Evolutionary conservation across 2,113 vertebrate species (phyloP), one percentile per base, ranked within the genome.

Genomic region (Psettodes erumei): DNA sequence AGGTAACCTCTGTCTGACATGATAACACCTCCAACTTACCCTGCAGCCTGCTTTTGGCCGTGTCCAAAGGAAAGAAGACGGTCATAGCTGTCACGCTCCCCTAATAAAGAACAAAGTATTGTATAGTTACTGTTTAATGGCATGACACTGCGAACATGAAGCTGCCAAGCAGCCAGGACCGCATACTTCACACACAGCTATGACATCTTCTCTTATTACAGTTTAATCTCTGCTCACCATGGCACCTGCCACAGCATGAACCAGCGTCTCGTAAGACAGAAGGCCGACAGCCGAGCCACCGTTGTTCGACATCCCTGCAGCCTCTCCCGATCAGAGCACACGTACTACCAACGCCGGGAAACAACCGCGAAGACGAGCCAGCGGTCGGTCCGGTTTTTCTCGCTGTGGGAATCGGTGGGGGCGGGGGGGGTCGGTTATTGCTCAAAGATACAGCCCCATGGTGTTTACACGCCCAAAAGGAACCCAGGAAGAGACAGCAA

Each of bases 21-120:
- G 32, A 80, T 63, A 78, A 67, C 35, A 67, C 10, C 60, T 25
- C 6, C 13, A 16, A 58, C 92, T 93, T 85, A 95, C 95, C 94
- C 88, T 95, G 95, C 32, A 95, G 86, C 79, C 95, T 87, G 82
- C 94, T 93, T 75, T 94, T 95, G n/a, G 94, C 95, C 10, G 95
- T 95, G 64, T 95, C 95, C 91, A 95, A 19, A 59, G 95, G 95
- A 33, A 93, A 95, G 82, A 95, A 95, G 55, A 94, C 91, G 3
- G 74, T 92, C 93, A 95, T 95, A 0, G 95, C 95, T 7, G 93
- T 94, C 81, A 89, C 90, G 54, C 95, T 95, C 4, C 95, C 95
- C 95, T 95, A 71, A 28, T 40, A 4, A 12, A 77, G 71, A 3
- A 77, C 51, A 79, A 64, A 0, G 16, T 40, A 66, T 8, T 18